Evolutionary conservation across 64 coral and sea anemone species (phyloP).

Genomic region (Montipora cactus): DNA sequence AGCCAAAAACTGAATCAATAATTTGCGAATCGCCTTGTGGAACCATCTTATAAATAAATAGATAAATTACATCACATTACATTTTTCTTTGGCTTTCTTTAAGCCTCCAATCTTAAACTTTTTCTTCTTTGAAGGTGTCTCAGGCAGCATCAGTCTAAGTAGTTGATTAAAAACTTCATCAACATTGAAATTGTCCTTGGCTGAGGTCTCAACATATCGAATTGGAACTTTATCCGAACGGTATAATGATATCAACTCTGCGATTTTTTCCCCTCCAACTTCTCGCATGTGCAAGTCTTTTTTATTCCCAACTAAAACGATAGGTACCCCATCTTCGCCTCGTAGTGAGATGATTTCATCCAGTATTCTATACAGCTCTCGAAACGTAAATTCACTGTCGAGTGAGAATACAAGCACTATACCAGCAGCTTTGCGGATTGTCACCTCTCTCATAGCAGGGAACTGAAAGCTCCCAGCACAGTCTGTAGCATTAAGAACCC

Average conservation of each 20-base stretch:
- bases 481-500: constrained; percentile 82
- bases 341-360: constrained; percentile 61
- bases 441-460: constrained; percentile 89
- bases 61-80: constrained; percentile 12
- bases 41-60: neutral
- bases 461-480: constrained; percentile 86
- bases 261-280: constrained; percentile 59
- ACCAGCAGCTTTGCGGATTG: constrained; percentile 70
- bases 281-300: constrained; percentile 78
- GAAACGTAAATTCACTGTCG: constrained; percentile 78
- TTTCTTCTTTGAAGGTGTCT: neutral
- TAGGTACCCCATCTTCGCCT: constrained; percentile 44
- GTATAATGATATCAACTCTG: constrained; percentile 29
- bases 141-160: constrained; percentile 17
- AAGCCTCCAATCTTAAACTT: constrained; percentile 25
- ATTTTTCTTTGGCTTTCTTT: constrained; percentile 33
- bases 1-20: neutral
- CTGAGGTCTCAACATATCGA: constrained; percentile 59
- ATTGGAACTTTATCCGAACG: constrained; percentile 13
- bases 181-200: constrained; percentile 64
- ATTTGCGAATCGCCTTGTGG: neutral
- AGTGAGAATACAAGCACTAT: constrained; percentile 90
- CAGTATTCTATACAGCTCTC: constrained; percentile 82
- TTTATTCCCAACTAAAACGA: constrained; percentile 94
- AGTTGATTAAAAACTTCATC: constrained; percentile 58